A percentile compares a stretch with the other conserved stretches of the same genome.
Evolutionary conservation across 2,888 invertebrate species (phyloP).

Genomic region (Chalcosyrphus nemorum): DNA sequence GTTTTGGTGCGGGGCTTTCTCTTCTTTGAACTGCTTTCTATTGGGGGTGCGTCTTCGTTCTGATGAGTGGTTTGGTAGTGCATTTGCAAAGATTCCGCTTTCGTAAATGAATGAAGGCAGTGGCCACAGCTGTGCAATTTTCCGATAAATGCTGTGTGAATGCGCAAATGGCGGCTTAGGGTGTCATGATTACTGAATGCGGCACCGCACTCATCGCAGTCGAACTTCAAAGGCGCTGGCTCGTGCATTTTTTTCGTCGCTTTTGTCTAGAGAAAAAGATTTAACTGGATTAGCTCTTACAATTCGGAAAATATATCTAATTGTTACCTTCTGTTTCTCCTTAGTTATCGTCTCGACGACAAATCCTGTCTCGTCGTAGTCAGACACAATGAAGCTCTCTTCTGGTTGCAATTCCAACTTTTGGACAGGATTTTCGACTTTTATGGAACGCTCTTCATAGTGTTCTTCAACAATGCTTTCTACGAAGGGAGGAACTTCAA

Average conservation of each 20-base stretch:
- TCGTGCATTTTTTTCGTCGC: conserved; percentile 19
- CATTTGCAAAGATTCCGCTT: conserved; percentile 81
- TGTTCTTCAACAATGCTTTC: not conserved
- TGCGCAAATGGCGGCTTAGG: conserved; percentile 76
- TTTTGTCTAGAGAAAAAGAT: not conserved
- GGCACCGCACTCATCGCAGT: conserved; percentile 78
- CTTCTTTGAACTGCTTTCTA: not conserved
- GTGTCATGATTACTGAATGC: conserved; percentile 77
- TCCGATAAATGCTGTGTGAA: conserved; percentile 62
- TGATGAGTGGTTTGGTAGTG: conserved; percentile 74
- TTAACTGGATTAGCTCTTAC: no score
- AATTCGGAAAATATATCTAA: not conserved
- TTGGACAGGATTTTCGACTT: not conserved
- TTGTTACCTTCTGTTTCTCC: not conserved
- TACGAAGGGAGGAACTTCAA: not conserved
- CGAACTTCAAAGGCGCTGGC: conserved; percentile 54
- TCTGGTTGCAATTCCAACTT: not conserved
- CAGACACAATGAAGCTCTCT: conserved; percentile 17
- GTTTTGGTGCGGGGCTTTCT: conserved; percentile 1
- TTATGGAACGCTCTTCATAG: not conserved
- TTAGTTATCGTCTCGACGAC: conserved; percentile 2
- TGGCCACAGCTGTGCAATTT: conserved; percentile 11
- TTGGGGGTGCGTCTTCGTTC: not conserved
- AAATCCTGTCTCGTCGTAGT: not conserved
- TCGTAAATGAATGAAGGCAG: conserved; percentile 47